Percentiles rank a stretch among this genome's conserved stretches.
Evolutionary conservation across 2,888 invertebrate species (phyloP).

Genomic region (Erpobdella octoculata): DNA sequence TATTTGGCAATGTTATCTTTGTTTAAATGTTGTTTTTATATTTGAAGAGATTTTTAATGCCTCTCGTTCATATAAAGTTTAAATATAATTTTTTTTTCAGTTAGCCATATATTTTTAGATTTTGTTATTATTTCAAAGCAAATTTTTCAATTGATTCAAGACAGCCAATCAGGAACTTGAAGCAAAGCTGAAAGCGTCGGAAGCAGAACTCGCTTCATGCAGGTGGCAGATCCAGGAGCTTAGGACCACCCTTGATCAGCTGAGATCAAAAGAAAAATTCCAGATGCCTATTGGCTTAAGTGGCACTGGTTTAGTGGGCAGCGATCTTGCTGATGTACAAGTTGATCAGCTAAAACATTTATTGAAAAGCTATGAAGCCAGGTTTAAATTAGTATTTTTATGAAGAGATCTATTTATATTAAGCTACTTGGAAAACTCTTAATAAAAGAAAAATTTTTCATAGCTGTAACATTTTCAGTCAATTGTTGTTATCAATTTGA

Average conservation of each 20-base stretch:
- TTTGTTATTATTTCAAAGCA: background rate
- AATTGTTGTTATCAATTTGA: background rate
- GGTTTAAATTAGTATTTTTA: background rate
- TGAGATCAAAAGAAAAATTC: background rate
- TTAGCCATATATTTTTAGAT: background rate
- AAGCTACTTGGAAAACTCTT: background rate
- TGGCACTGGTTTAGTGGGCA: background rate
- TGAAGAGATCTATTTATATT: background rate
- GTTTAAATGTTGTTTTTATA: too few relatives aligned
- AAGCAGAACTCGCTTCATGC: constrained; percentile 12
- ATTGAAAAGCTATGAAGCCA: background rate
- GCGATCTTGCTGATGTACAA: background rate
- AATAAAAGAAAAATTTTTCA: background rate
- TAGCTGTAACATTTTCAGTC: background rate
- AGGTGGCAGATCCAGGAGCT: constrained; percentile 9
- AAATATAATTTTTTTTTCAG: too few relatives aligned
- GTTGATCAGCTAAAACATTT: background rate
- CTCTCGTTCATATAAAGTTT: too few relatives aligned
- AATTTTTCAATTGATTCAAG: too few relatives aligned
- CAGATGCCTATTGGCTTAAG: background rate
- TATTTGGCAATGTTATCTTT: too few relatives aligned
- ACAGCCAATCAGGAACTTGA: background rate
- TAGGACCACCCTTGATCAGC: background rate
- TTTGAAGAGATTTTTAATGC: too few relatives aligned
- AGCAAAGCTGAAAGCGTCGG: constrained; percentile 2